Evolutionary conservation across 2,113 vertebrate genomes (phyloP), one percentile per base, ranked within the genome.

Genomic region (Epinephelus fuscoguttatus): DNA sequence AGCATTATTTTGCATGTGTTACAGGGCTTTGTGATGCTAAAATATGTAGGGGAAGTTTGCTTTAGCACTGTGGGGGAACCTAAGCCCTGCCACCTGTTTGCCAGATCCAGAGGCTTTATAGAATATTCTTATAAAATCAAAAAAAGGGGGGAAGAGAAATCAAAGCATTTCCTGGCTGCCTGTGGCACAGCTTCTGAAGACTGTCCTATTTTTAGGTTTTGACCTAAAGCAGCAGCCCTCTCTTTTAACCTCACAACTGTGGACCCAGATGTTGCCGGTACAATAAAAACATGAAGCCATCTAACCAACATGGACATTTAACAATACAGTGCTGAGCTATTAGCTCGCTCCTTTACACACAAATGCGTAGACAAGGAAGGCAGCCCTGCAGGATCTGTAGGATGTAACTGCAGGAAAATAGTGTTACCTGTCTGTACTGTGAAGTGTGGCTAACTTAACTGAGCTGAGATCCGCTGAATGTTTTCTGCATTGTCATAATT

Each of bases 91-190:
- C 96, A 95, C 95, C 96, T 96, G 95, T 94, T 95, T 84, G 73
- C 94, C 95, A 96, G 93, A 96, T 94, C 92, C 93, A 90, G 53
- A 69, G 84, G 94, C 93, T 95, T 95, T 92, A 90, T 92, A 94
- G 89, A 94, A 95, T 94, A 95, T 96, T 95, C 91, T 87, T 92
- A 94, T 94, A 93, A 94, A 95, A 92, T 86, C 59, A 73, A 88
- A 89, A 64, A 91, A 85, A 84, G 72, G 63, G 60, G 30, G 79
- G 81, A 88, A 87, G 87, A 90, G 75, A 91, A 93, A 96, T 95
- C 94, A 95, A 95, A 96, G 95, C 84, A 91, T 86, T 96, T 96
- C 95, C 95, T 96, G 94, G 84, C 92, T 89, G 94, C 92, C 91
- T 89, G 91, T 95, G 94, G 94, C 94, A 94, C 84, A 66, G 89